Base-by-base conservation (phyloP, 1,140 invertebrate genomes). In the Argopecten irradians region DNA sequence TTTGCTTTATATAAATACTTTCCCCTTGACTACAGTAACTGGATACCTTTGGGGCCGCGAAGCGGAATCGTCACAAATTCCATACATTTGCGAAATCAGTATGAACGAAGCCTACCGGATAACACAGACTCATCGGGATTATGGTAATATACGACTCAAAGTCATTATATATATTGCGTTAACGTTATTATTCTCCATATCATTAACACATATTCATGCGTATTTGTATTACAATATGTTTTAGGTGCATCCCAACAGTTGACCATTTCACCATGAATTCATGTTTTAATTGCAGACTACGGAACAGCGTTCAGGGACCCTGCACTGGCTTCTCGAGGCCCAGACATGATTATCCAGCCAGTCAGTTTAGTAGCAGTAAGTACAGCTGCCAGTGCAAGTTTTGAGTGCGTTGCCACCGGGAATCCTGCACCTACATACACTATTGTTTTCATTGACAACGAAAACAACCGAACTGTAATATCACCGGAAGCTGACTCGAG, bases 391-490 rank as follows among this genome's bases (percentile, higher is more conserved):
- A 86, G 82, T 32, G 88, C 93, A 0, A 87, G 82, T 28, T 87
- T 95, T 32, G 92, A 97, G 91, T 99, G 98, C 95, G 96, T 98
- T 87, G 98, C 98, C 87, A 97, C 97, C 87, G 98, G 98, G 0
- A 99, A 97, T 95, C 98, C 99, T 3, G 96, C 97, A 28, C 98
- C 98, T 0, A 97, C 97, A 11, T 99, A 99, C 94, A 96, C 97
- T 32, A 92, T 89, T 2, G 88, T 82, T 14, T 89, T 88, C 43
- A 92, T 83, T 9, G 41, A 84, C 16, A 35, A 71, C 9, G 33
- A 98, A 98, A 96, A 89, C 0, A 89, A 83, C 0, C 14, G 1
- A 2, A 82, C 85, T 16, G 89, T 89, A 0, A 85, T 93, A 19
- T 90, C 87, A n/a, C 16, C 90, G 13, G n/a, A 71, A 13, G 22